Conservation (phyloP, 2,113 vertebrate genomes). For the Hyla sarda region DNA sequence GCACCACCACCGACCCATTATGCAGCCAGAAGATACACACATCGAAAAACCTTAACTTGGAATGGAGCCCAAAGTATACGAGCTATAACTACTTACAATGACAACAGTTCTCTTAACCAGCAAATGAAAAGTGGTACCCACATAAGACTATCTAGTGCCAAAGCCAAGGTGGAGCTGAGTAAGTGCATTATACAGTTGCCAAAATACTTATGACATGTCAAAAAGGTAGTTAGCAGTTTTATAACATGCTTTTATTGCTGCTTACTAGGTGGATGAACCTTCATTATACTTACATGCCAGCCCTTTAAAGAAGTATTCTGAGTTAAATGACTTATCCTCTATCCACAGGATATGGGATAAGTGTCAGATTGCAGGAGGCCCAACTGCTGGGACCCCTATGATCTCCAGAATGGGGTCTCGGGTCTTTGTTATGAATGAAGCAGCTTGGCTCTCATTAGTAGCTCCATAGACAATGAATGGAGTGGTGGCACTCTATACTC, state of each 20-base stretch:
- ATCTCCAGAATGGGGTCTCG: too few species aligned
- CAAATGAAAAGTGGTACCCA: slow-evolving; percentile 53
- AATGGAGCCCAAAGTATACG: neutral
- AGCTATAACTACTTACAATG: accelerated
- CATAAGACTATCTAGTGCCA: slow-evolving; percentile 13
- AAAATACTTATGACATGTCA: neutral
- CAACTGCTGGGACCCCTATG: too few species aligned
- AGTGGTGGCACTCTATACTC: too few species aligned
- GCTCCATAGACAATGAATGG: too few species aligned
- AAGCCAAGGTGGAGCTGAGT: slow-evolving; percentile 58
- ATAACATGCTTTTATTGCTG: too few species aligned
- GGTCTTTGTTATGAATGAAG: too few species aligned
- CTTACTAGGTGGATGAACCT: too few species aligned
- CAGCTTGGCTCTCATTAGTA: too few species aligned
- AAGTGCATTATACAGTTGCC: slow-evolving; percentile 61
- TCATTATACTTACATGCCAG: neutral
- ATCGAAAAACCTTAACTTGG: slow-evolving; percentile 54
- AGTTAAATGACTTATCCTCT: too few species aligned
- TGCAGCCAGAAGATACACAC: neutral
- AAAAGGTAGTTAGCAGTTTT: neutral
- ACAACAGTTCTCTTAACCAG: neutral
- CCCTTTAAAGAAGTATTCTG: too few species aligned
- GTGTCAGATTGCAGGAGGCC: too few species aligned
- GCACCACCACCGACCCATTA: slow-evolving; percentile 10
- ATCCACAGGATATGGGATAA: too few species aligned